phyloP scores from a whole-genome alignment of 2,797 vertebrate species.

The Melanotaenia pygmaea region DNA sequence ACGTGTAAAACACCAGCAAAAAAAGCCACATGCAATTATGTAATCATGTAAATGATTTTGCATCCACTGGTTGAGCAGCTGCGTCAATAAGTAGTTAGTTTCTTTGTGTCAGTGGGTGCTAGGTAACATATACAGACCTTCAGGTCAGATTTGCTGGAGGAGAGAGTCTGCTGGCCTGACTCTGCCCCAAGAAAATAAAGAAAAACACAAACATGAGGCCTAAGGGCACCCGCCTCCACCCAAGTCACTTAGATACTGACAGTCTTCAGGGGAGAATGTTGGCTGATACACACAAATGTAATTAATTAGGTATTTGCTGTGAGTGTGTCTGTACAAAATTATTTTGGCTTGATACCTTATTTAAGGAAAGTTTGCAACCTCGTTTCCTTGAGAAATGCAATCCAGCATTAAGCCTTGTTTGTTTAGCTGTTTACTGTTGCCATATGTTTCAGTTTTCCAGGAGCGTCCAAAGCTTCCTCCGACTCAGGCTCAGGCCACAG shows the following conservation, averaged over 20 bases:
- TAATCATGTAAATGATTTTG: background rate
- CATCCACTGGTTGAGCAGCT: background rate
- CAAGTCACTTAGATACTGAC: background rate
- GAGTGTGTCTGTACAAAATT: background rate
- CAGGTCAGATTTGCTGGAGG: background rate
- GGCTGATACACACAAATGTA: background rate
- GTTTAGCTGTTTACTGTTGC: slow-evolving; percentile 4
- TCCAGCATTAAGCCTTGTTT: background rate
- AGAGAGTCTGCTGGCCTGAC: background rate
- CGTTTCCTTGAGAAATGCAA: background rate
- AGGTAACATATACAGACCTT: slow-evolving; percentile 16
- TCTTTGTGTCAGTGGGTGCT: slow-evolving; percentile 13
- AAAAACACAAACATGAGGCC: slow-evolving; percentile 40
- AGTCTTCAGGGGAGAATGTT: background rate
- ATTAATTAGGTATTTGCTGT: background rate
- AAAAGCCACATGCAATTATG: background rate
- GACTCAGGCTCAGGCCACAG: slow-evolving; percentile 89
- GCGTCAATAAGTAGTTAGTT: slow-evolving; percentile 3
- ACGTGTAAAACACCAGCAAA: background rate
- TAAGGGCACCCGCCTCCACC: background rate
- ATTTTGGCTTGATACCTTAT: background rate
- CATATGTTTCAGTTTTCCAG: slow-evolving; percentile 87
- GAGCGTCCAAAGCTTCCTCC: slow-evolving; percentile 90
- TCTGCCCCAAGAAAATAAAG: slow-evolving; percentile 30
- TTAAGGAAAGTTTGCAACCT: background rate